Conservation (phyloP, 2,113 vertebrate genomes). For the Mugil cephalus region DNA sequence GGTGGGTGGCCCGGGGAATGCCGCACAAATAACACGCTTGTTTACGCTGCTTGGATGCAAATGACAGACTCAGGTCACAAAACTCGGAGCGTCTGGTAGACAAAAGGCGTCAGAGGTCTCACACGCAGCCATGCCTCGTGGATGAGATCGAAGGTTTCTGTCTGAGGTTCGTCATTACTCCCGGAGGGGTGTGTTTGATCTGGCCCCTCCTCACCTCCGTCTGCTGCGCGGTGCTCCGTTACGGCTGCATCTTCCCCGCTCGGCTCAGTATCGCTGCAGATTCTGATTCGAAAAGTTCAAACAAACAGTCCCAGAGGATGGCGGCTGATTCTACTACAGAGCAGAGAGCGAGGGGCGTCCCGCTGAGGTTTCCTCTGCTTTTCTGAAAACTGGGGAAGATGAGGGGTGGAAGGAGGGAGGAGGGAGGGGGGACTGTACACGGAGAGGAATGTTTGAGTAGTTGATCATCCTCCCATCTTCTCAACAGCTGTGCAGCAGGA, state of each 20-base stretch:
- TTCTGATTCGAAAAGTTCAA: constrained; percentile 79
- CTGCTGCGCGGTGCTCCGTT: constrained; percentile 50
- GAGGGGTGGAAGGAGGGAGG: constrained; percentile 17
- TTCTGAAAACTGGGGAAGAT: constrained; percentile 51
- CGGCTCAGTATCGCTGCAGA: constrained; percentile 64
- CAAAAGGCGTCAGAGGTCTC: constrained; percentile 57
- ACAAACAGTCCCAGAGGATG: constrained; percentile 66
- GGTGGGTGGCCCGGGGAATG: constrained; percentile 63
- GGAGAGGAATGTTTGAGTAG: constrained; percentile 56
- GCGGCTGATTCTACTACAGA: constrained; percentile 64
- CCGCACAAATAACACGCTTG: constrained; percentile 67
- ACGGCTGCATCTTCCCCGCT: constrained; percentile 53
- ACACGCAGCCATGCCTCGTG: constrained; percentile 26
- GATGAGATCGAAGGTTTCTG: constrained; percentile 44
- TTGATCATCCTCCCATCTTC: constrained; percentile 69
- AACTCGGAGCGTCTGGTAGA: constrained; percentile 49
- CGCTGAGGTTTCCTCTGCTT: constrained; percentile 44
- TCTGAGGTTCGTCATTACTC: constrained; percentile 60
- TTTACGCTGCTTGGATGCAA: constrained; percentile 73
- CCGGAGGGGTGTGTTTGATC: constrained; percentile 62
- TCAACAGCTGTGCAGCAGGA: constrained; percentile 69
- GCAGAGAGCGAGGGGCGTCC: constrained; percentile 45
- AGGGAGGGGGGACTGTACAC: neutral
- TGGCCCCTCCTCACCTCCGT: constrained; percentile 43
- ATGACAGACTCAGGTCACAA: constrained; percentile 72